Evolutionary conservation across 2,888 invertebrate species (phyloP).

Genomic region (Athalia circularis): DNA sequence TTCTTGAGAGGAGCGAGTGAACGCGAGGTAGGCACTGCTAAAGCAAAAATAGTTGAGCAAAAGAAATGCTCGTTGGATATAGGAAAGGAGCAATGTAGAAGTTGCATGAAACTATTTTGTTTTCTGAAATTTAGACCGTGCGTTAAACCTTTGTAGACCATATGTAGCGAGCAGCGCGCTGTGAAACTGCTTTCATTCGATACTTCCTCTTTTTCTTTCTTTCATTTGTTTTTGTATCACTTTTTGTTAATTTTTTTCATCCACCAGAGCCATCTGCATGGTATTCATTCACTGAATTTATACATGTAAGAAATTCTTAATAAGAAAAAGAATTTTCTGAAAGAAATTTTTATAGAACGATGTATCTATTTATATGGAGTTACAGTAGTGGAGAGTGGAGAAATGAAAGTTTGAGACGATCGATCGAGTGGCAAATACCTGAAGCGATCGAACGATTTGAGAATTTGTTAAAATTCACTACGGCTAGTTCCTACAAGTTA

Average conservation of each 20-base stretch:
- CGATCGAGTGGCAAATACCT: neutral
- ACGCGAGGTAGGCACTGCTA: conserved; percentile 9
- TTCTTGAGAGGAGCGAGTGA: conserved; percentile 48
- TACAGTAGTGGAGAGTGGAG: too few relatives aligned
- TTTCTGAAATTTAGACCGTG: conserved; percentile 18
- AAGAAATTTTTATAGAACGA: too few relatives aligned
- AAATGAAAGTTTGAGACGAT: neutral
- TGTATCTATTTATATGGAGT: too few relatives aligned
- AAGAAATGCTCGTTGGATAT: conserved; percentile 21
- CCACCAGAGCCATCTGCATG: too few relatives aligned
- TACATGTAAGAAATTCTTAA: too few relatives aligned
- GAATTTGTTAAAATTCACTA: conserved; percentile 26
- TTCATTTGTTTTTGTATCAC: neutral
- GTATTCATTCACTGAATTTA: too few relatives aligned
- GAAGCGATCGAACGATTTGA: neutral
- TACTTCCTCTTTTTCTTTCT: neutral
- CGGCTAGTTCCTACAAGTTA: neutral
- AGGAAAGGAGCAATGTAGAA: conserved; percentile 5
- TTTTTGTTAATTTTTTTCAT: neutral
- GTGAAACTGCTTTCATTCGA: conserved; percentile 7
- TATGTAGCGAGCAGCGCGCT: neutral
- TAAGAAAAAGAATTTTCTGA: too few relatives aligned
- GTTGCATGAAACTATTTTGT: conserved; percentile 20
- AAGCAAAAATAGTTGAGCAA: conserved; percentile 41
- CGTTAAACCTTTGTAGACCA: conserved; percentile 24